Evolutionary conservation across 2,113 vertebrate species (phyloP), one percentile per base, ranked within the genome.

Genomic region (Acanthisitta chloris): DNA sequence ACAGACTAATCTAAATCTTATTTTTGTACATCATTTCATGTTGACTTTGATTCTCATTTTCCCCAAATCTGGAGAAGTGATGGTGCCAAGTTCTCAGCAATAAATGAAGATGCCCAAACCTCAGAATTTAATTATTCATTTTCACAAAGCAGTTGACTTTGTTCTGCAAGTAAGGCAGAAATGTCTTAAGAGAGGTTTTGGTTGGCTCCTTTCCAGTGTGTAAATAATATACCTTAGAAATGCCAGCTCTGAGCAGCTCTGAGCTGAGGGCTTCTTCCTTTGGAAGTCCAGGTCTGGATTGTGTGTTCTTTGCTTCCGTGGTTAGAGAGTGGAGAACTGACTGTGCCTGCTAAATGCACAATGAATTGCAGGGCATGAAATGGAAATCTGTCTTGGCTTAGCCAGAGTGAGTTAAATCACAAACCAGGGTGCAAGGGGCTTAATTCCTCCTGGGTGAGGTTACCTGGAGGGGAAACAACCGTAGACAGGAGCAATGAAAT

Each of bases 91-190:
- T 85, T 92, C 86, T 77, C 81, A 70, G 87, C 58, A 79, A 49
- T 67, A 92, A 86, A 55, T 23, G 40, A 79, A 92, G 94, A 79
- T 69, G 70, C 49, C 87, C 86, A 95, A 77, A 89, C 71, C 87
- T 94, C 91, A 80, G 84, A 57, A 85, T 74, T 92, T 79, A 91
- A 82, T 92, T 91, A 74, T 57, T 94, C 42, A 76, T 96, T 82
- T 92, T 92, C 79, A 57, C 36, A 80, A 79, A 91, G 69, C 59
- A 48, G 55, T 11, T 40, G 78, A 45, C 81, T 91, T 82, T 74
- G 76, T 61, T 88, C 93, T 78, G 34, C 33, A 48, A 79, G 83
- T 17, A 72, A 90, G 46, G 38, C n/a, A 82, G 66, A 89, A 80
- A 77, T 25, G 25, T 48, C 36, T 86, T 58, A 23, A 26, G 79